phyloP scores from a whole-genome alignment of 2,797 vertebrate species.

The Carduelis carduelis region DNA sequence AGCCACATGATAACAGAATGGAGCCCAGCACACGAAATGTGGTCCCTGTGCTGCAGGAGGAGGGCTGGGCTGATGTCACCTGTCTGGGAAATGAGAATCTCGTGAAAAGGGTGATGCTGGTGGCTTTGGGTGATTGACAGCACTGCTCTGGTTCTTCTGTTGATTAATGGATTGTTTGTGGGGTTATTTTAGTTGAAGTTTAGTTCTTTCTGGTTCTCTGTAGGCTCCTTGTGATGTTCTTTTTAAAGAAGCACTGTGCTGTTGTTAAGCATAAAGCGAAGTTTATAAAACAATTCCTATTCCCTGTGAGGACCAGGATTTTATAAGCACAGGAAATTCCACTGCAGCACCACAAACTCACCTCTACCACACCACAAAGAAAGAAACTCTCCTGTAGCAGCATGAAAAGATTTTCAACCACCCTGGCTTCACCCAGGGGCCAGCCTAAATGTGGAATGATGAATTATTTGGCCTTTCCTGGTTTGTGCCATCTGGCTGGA shows the following conservation, averaged over 20 bases:
- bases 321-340: background rate
- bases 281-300: background rate
- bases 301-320: background rate
- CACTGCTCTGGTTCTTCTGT: background rate
- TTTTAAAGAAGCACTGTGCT: background rate
- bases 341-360: background rate
- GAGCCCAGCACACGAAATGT: background rate
- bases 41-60: background rate
- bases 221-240: background rate
- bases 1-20: background rate
- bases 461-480: constrained; percentile 17
- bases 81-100: background rate
- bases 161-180: background rate
- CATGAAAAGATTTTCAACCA: background rate
- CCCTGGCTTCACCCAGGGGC: background rate
- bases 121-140: background rate
- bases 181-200: background rate
- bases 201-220: background rate
- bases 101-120: background rate
- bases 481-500: constrained; percentile 6
- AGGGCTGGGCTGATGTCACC: background rate
- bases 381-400: background rate
- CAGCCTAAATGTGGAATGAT: background rate
- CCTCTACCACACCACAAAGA: background rate
- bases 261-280: background rate